Percentiles rank a stretch among this genome's conserved stretches.
Conservation (phyloP, 2,797 vertebrate genomes). For the Eupleurogrammus muticus region DNA sequence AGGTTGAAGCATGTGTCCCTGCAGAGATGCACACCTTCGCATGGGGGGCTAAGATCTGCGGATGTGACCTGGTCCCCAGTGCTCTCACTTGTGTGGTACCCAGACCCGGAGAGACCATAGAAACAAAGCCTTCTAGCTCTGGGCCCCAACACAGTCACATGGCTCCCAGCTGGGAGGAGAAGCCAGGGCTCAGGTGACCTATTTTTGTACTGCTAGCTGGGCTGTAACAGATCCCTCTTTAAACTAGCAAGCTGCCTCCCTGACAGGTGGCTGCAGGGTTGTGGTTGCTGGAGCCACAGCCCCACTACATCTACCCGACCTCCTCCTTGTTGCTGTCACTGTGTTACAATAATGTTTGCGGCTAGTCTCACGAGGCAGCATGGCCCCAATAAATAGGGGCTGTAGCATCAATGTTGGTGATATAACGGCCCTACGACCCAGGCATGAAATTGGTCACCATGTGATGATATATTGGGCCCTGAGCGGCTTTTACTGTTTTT, state of each 20-base stretch:
- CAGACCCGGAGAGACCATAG: constrained; percentile 63
- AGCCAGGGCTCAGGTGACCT: constrained; percentile 80
- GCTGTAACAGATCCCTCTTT: constrained; percentile 76
- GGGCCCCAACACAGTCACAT: constrained; percentile 66
- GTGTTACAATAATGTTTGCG: constrained; percentile 33
- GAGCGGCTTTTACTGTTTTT: constrained; percentile 59
- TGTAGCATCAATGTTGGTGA: constrained; percentile 58
- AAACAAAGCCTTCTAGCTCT: constrained; percentile 59
- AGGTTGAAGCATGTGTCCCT: constrained; percentile 26
- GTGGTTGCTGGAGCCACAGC: constrained; percentile 51
- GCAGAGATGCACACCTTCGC: constrained; percentile 25
- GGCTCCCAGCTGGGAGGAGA: constrained; percentile 73
- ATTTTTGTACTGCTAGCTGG: constrained; percentile 77
- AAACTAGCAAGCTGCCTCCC: constrained; percentile 65
- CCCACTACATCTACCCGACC: constrained; percentile 27
- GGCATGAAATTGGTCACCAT: constrained; percentile 70
- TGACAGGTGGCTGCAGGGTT: constrained; percentile 70
- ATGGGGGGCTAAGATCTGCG: constrained; percentile 34
- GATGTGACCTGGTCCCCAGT: constrained; percentile 46
- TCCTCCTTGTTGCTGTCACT: constrained; percentile 44
- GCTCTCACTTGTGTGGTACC: constrained; percentile 64
- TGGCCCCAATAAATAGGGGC: constrained; percentile 28
- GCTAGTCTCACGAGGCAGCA: constrained; percentile 26
- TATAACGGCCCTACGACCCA: constrained; percentile 64
- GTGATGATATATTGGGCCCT: constrained; percentile 53